Conservation (phyloP, 2,888 invertebrate species). For the Philereme transversata region DNA sequence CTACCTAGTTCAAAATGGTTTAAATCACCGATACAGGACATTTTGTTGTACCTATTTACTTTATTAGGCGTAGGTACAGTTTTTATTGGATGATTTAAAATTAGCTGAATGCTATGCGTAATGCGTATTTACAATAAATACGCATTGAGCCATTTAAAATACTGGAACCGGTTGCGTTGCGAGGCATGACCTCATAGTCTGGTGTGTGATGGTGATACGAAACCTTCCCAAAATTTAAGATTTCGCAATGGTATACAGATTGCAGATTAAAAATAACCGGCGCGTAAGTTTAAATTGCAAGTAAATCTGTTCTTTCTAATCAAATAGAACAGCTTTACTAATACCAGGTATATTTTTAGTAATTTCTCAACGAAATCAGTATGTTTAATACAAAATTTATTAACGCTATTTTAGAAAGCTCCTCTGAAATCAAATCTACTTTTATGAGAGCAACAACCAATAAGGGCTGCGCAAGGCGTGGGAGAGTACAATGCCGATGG, state of each 20-base stretch:
- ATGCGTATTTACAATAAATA: too few relatives aligned
- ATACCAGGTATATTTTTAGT: background rate
- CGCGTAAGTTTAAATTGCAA: background rate
- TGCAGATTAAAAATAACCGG: conserved; percentile 29
- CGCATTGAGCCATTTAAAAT: conserved; percentile 38
- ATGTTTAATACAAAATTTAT: background rate
- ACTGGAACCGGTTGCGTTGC: conserved; percentile 56
- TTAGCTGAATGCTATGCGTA: too few relatives aligned
- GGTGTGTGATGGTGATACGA: conserved; percentile 47
- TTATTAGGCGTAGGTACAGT: too few relatives aligned
- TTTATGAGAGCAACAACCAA: conserved; percentile 39
- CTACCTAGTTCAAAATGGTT: too few relatives aligned
- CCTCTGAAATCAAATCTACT: conserved; percentile 10
- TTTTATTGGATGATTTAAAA: too few relatives aligned
- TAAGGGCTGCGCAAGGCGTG: conserved; percentile 59
- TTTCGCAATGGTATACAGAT: conserved; percentile 29
- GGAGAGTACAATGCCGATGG: conserved; percentile 55
- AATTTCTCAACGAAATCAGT: background rate
- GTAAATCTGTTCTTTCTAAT: too few relatives aligned
- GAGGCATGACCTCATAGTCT: conserved; percentile 69
- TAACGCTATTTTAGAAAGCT: conserved; percentile 1
- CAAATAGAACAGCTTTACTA: too few relatives aligned
- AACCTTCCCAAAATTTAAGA: conserved; percentile 28
- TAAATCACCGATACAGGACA: too few relatives aligned
- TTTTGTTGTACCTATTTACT: too few relatives aligned